Evolutionary conservation across 2,113 vertebrate species (phyloP), one percentile per base, ranked within the genome.

Genomic region (Acanthochromis polyacanthus): DNA sequence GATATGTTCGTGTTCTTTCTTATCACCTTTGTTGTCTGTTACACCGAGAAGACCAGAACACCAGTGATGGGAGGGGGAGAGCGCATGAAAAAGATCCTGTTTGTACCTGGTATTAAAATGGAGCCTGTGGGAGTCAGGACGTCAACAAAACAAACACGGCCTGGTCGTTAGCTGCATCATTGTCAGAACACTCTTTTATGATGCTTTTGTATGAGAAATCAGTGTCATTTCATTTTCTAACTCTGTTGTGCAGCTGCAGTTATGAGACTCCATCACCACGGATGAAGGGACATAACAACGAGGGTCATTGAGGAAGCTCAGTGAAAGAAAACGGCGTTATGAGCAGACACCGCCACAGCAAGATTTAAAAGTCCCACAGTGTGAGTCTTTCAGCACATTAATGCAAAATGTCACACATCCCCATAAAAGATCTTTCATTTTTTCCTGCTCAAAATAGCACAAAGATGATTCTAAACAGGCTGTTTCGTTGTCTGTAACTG

Each of bases 121-220:
- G 36, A 22, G 17, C 62, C 28, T 20, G 51, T 32, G 2, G 45
- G 22, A 23, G 17, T 19, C 32, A 17, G 9, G 32, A 0, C 58
- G 69, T 28, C 20, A 22, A 48, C 57, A 76, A 66, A 79, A 64
- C 25, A 72, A 82, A 71, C 69, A 66, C 3, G 57, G 30, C 48
- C 55, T 20, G 20, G 10, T 63, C 19, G 23, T 57, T 48, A 51
- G 23, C 19, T 7, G 57, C 7, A 36, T 0, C 0, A 51, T 51
- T 8, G 36, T 45, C n/a, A 28, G 55, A 56, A 45, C 19, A 22
- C 20, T 56, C 52, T 59, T 59, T 43, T 22, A 22, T 20, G 50
- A 38, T 52, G 43, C 38, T 58, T 68, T 25, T 19, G 7, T 3
- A 17, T 19, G 30, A 53, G 28, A 59, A 71, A 80, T 30, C 5